phyloP scores from a whole-genome alignment of 2,113 vertebrate species.

The Dipodomys merriami region DNA sequence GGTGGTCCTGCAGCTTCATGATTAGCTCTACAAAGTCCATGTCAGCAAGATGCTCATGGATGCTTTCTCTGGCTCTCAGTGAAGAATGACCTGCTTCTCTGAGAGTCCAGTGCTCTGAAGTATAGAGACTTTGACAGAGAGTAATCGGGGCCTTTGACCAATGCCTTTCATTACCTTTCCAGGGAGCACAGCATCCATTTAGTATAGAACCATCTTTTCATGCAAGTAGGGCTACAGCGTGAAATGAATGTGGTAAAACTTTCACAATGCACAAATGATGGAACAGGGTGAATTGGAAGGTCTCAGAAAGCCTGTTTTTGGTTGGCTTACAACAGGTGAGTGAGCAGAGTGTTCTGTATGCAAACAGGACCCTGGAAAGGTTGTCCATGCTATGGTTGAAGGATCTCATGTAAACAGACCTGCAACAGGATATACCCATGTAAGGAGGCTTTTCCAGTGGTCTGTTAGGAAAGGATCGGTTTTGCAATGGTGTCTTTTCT shows the following conservation, averaged over 20 bases:
- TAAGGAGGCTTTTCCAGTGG: neutral
- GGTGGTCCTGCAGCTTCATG: neutral
- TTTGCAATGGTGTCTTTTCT: neutral
- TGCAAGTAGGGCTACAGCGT: neutral
- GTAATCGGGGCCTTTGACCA: neutral
- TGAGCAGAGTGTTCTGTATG: neutral
- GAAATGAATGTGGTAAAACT: neutral
- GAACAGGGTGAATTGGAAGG: neutral
- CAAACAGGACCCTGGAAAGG: neutral
- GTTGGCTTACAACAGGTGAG: neutral
- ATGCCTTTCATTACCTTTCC: neutral
- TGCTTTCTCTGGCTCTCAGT: neutral
- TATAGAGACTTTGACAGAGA: neutral
- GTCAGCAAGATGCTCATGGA: neutral
- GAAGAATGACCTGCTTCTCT: slow-evolving; percentile 30
- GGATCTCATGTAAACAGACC: neutral
- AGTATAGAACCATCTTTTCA: neutral
- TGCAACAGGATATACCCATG: too few relatives aligned
- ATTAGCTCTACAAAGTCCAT: slow-evolving; percentile 34
- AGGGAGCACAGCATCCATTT: too few relatives aligned
- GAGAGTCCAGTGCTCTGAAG: neutral
- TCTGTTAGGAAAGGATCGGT: neutral
- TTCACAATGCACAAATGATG: neutral
- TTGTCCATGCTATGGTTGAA: neutral
- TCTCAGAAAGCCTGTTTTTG: neutral